A percentile compares a stretch with the other conserved stretches of the same genome.
These are phyloP conservation scores for Nannoperca obscura DNA, from an alignment of 2,797 vertebrate species.

Conservation along the genomic window DNA sequence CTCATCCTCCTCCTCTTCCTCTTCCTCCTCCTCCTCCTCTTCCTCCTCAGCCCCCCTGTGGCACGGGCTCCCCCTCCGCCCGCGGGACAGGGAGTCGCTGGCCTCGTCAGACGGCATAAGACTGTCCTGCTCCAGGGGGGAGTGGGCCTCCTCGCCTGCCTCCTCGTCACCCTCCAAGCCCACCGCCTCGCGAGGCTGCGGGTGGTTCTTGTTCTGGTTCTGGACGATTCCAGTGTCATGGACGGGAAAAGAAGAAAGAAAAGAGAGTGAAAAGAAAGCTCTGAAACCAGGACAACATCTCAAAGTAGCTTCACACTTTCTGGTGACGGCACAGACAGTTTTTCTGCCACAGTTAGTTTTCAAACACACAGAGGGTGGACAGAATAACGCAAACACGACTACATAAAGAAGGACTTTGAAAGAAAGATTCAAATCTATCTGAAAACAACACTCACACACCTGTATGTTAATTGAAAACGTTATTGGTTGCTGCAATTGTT, in stretches of 20 bases:
- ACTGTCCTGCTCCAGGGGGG: constrained; percentile 94
- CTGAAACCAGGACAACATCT: constrained; percentile 24
- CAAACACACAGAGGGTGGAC: constrained; percentile 39
- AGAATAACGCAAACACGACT: constrained; percentile 49
- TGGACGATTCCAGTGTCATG: constrained; percentile 35
- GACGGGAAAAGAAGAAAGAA: background rate
- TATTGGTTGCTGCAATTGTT: constrained; percentile 16
- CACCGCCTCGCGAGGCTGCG: constrained; percentile 75
- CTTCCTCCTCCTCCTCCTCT: constrained; percentile 77
- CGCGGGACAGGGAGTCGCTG: constrained; percentile 91
- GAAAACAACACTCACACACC: constrained; percentile 12
- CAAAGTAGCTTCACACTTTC: constrained; percentile 24
- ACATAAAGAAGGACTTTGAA: constrained; percentile 58
- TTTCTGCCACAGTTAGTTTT: constrained; percentile 25
- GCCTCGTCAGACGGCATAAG: constrained; percentile 95
- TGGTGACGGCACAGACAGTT: constrained; percentile 44
- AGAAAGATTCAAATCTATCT: constrained; percentile 7
- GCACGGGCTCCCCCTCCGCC: constrained; percentile 88
- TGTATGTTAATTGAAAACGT: background rate
- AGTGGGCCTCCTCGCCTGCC: constrained; percentile 86
- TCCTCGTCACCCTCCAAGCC: constrained; percentile 81
- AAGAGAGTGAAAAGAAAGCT: constrained; percentile 21
- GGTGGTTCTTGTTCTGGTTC: constrained; percentile 90
- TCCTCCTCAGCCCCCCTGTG: constrained; percentile 87
- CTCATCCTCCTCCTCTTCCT: constrained; percentile 72